phyloP scores from a whole-genome alignment of 2,113 vertebrate species.

The Terrapene triunguis region DNA sequence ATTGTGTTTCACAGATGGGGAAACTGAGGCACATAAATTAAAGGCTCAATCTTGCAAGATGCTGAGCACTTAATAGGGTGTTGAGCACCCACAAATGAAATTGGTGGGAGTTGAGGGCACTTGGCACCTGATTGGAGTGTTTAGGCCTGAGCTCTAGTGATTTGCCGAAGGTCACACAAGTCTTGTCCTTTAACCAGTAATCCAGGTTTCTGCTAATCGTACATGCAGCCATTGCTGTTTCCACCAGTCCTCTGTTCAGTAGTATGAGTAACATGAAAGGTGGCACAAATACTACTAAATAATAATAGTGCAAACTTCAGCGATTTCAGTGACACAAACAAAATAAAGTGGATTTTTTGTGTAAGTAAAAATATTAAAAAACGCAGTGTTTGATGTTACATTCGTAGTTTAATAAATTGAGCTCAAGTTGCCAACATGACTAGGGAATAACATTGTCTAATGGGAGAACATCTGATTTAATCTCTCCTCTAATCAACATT shows the following conservation, averaged over 20 bases:
- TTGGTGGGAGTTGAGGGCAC: background rate
- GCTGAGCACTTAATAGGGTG: background rate
- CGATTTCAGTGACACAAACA: background rate
- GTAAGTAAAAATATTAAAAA: constrained; percentile 64
- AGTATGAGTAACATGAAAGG: constrained; percentile 7
- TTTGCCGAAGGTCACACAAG: background rate
- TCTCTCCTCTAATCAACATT: constrained; percentile 3
- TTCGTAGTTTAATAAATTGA: constrained; percentile 38
- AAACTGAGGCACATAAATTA: background rate
- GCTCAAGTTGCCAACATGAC: constrained; percentile 21
- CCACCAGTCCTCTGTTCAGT: background rate
- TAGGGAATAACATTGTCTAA: constrained; percentile 50
- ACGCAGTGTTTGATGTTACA: constrained; percentile 1
- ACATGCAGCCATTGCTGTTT: background rate
- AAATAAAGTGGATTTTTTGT: constrained; percentile 54
- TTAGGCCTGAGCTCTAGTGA: background rate
- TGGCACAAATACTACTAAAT: constrained; percentile 39
- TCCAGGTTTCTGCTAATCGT: background rate
- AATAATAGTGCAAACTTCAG: constrained; percentile 44
- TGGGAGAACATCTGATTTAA: constrained; percentile 24
- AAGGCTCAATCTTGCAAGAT: background rate
- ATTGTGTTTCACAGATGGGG: background rate
- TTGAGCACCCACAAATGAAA: background rate
- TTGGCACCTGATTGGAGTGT: background rate
- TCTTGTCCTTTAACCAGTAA: background rate